These are phyloP conservation scores for Polypterus bichir DNA, from an alignment of 2,113 vertebrate species.

Conservation along the genomic window DNA sequence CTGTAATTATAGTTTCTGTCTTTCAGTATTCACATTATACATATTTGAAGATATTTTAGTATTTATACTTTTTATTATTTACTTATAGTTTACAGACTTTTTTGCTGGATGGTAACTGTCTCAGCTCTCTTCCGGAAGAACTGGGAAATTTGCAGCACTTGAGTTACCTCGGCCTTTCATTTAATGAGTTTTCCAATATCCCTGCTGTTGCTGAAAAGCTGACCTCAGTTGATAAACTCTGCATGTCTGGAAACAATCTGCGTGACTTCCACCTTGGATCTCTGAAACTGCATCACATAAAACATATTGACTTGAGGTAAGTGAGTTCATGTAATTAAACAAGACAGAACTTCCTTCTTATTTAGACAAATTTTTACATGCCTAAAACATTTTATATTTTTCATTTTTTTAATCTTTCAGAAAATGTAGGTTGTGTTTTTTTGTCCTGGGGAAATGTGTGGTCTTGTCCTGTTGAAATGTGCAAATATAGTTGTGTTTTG, in stretches of 20 bases:
- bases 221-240: slow-evolving; percentile 78
- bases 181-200: slow-evolving; percentile 80
- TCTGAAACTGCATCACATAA: slow-evolving; percentile 75
- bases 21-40: no score
- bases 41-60: no score
- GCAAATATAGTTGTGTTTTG: no score
- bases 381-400: no score
- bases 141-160: slow-evolving; percentile 75
- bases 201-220: slow-evolving; percentile 80
- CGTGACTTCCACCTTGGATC: slow-evolving; percentile 62
- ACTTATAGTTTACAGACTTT: slow-evolving; percentile 83
- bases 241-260: slow-evolving; percentile 87
- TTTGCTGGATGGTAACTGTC: slow-evolving; percentile 85
- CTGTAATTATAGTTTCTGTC: neutral
- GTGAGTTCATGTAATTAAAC: no score
- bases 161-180: slow-evolving; percentile 81
- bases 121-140: slow-evolving; percentile 72
- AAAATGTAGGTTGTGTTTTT: no score
- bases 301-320: slow-evolving; percentile 85
- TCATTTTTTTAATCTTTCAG: no score
- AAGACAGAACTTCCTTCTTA: no score
- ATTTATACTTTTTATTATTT: neutral
- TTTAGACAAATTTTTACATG: no score
- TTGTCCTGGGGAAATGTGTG: no score
- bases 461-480: no score